Evolutionary conservation across 2,113 vertebrate species (phyloP).

Genomic region (Felis chaus): DNA sequence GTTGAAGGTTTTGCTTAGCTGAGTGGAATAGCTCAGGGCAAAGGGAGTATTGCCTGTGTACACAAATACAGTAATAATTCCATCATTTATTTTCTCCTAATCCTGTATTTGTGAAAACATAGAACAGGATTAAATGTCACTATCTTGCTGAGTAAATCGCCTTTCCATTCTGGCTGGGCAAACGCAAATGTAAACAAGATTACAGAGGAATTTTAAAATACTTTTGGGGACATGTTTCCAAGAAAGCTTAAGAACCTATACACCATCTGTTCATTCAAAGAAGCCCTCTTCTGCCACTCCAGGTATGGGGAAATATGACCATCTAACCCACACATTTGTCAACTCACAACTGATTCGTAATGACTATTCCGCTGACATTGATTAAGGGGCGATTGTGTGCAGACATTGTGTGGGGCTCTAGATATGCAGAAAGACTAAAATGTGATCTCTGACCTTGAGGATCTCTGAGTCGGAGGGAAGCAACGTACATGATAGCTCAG

Average conservation of each 20-base stretch:
- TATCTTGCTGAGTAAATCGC: not conserved
- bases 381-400: not conserved
- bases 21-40: not conserved
- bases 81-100: not conserved
- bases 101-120: conserved; percentile 37
- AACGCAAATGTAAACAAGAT: conserved; percentile 8
- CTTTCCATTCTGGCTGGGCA: not conserved
- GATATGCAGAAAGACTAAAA: not conserved
- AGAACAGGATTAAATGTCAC: not conserved
- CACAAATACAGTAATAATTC: not conserved
- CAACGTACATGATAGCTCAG: not conserved
- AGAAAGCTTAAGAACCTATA: not conserved
- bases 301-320: too few species aligned
- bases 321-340: not conserved
- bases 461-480: not conserved
- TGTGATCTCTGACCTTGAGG: not conserved
- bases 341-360: not conserved
- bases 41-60: not conserved
- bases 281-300: not conserved
- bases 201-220: not conserved
- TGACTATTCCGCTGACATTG: not conserved
- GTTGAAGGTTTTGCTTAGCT: not conserved
- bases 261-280: not conserved
- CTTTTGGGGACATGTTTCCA: not conserved
- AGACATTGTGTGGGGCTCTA: not conserved